Evolutionary conservation across 2,888 invertebrate species (phyloP).

Genomic region (Mesorhabditis sp.): DNA sequence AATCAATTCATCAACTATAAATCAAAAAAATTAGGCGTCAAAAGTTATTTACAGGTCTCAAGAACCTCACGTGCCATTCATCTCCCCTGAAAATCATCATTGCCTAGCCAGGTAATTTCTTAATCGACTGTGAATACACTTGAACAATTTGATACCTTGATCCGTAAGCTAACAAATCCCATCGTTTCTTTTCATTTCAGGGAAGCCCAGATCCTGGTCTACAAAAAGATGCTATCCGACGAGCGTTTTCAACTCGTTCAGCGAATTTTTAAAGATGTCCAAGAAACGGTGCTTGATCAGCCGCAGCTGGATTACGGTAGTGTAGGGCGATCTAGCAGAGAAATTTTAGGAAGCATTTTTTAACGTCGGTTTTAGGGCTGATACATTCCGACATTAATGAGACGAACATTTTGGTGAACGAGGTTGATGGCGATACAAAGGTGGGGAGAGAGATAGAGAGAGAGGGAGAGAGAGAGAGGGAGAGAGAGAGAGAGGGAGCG

Average conservation of each 20-base stretch:
- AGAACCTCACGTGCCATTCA: background rate
- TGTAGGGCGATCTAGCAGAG: background rate
- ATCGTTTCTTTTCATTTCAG: constrained; percentile 5
- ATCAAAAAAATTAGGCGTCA: background rate
- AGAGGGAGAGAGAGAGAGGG: no score
- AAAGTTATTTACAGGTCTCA: background rate
- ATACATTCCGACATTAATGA: constrained; percentile 2
- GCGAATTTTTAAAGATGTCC: background rate
- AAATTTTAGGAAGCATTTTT: background rate
- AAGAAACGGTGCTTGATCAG: background rate
- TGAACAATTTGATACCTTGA: no score
- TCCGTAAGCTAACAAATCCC: no score
- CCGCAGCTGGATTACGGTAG: constrained; percentile 1
- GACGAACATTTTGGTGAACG: background rate
- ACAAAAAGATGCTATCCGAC: background rate
- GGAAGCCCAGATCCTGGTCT: background rate
- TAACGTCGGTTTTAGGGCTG: background rate
- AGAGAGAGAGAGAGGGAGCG: no score
- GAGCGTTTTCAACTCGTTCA: background rate
- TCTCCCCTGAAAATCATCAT: background rate
- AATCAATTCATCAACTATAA: no score
- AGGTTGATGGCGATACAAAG: background rate
- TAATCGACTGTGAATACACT: background rate
- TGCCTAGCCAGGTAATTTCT: background rate
- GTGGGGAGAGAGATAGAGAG: no score